These are phyloP conservation scores for Recurvirostra avosetta DNA, from an alignment of 2,113 vertebrate species.

Conservation along the genomic window DNA sequence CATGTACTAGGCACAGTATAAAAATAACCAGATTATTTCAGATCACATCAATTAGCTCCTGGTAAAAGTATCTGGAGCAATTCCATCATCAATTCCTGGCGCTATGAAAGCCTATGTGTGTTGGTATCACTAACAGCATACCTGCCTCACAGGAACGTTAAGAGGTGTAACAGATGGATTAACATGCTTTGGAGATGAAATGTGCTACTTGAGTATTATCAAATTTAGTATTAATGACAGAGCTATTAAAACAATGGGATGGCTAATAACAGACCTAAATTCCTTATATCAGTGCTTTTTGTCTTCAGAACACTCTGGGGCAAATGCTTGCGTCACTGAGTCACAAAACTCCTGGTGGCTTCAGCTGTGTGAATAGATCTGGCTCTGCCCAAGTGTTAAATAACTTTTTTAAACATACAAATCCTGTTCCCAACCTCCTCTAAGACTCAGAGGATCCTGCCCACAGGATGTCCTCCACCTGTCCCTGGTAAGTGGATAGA, in stretches of 20 bases:
- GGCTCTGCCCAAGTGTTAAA: neutral
- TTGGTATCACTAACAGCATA: neutral
- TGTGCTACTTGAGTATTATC: neutral
- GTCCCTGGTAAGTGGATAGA: neutral
- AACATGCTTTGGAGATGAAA: neutral
- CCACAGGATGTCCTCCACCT: neutral
- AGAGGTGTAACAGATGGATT: neutral
- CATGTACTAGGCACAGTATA: neutral
- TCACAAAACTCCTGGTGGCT: neutral
- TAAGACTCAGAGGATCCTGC: neutral
- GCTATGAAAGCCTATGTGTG: neutral
- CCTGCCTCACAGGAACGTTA: neutral
- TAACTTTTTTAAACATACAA: neutral
- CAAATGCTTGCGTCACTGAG: neutral
- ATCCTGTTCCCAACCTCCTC: neutral
- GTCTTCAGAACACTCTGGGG: neutral
- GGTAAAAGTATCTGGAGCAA: neutral
- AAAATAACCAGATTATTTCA: neutral
- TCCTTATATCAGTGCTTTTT: neutral
- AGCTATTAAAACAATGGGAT: neutral
- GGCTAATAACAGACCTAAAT: neutral
- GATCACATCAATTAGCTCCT: neutral
- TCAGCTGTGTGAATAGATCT: neutral
- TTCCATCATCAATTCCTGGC: neutral
- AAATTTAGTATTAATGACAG: neutral